Evolutionary conservation across 2,113 vertebrate genomes (phyloP).

Genomic region (Bettongia penicillata): DNA sequence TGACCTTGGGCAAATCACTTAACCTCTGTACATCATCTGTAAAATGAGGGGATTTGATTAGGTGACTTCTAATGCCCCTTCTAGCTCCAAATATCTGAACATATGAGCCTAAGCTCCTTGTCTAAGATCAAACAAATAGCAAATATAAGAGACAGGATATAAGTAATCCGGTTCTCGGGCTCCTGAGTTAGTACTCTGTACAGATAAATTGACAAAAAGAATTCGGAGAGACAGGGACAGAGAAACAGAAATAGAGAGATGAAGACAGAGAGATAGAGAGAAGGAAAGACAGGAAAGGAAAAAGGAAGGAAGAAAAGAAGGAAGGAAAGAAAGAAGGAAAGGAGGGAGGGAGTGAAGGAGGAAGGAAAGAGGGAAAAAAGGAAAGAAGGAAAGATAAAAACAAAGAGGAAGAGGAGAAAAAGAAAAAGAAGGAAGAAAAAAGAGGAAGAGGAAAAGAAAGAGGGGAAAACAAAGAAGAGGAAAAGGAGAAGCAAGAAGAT

Average conservation of each 20-base stretch:
- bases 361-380: not conserved
- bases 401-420: not conserved
- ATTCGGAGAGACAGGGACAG: not conserved
- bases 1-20: not conserved
- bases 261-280: not conserved
- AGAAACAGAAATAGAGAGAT: not conserved
- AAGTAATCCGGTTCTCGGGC: not conserved
- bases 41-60: not conserved
- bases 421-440: not conserved
- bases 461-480: too few species aligned
- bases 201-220: not conserved
- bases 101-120: not conserved
- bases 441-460: not conserved
- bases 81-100: not conserved
- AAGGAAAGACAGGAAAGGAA: not conserved
- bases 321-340: not conserved
- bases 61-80: not conserved
- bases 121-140: not conserved
- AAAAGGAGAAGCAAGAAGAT: not conserved
- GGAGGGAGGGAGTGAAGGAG: not conserved
- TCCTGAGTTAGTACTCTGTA: not conserved
- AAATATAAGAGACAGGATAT: not conserved
- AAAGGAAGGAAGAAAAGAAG: not conserved
- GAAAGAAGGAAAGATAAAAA: not conserved
- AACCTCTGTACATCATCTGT: not conserved